Evolutionary conservation across 2,888 invertebrate genomes (phyloP).

Genomic region (Griposia aprilina): DNA sequence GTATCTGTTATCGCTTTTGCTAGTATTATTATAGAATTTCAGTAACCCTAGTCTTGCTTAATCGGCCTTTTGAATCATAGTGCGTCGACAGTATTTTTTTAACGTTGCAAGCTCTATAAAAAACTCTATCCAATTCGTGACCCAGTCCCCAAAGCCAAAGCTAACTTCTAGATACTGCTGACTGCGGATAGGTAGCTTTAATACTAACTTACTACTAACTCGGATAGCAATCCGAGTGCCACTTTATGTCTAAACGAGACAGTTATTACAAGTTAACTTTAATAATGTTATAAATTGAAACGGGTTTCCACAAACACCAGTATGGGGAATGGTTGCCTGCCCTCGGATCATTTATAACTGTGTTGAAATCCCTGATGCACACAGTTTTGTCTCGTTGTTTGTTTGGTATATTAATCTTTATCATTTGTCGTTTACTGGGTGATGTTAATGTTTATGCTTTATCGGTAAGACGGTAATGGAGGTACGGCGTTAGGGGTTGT

Average conservation of each 20-base stretch:
- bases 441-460: constrained; percentile 1
- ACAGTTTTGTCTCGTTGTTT: constrained; percentile 25
- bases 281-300: constrained; percentile 62
- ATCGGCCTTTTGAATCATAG: no score
- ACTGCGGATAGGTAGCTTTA: constrained; percentile 23
- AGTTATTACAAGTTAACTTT: constrained; percentile 56
- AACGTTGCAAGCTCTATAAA: neutral
- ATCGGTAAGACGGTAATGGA: constrained; percentile 11
- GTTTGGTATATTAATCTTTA: constrained; percentile 37
- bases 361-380: constrained; percentile 33
- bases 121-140: neutral
- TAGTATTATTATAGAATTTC: no score
- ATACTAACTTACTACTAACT: constrained; percentile 47
- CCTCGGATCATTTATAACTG: constrained; percentile 33
- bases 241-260: constrained; percentile 51
- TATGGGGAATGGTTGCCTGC: constrained; percentile 29
- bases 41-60: no score
- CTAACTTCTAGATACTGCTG: neutral
- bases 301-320: constrained; percentile 52
- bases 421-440: constrained; percentile 36
- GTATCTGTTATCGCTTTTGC: no score
- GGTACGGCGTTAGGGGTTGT: neutral
- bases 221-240: constrained; percentile 32
- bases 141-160: neutral
- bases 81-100: neutral